Conservation (phyloP, 2,113 vertebrate genomes). For the Thryonomys swinderianus region DNA sequence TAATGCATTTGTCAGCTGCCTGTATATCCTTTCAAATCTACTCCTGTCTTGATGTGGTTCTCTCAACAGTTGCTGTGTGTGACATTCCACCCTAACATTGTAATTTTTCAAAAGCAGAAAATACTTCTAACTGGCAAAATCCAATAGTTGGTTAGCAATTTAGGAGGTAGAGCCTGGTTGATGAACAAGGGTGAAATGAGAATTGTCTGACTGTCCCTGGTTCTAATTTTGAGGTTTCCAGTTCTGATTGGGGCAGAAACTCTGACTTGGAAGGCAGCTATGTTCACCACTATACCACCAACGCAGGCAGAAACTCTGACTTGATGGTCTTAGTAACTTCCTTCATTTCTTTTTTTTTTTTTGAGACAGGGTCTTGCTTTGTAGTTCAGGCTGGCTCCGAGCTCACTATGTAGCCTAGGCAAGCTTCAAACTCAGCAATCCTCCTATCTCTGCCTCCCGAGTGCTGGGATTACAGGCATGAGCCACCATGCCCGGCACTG, state of each 20-base stretch:
- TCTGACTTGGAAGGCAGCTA: no score
- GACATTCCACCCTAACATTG: slow-evolving; percentile 6
- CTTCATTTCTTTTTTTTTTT: slow-evolving; percentile 14
- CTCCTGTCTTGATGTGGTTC: slow-evolving; percentile 52
- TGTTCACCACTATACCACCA: no score
- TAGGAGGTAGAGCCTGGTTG: not conserved
- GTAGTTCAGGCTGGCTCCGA: no score
- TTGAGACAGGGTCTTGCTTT: no score
- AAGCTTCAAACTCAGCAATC: no score
- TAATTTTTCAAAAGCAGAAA: slow-evolving; percentile 46
- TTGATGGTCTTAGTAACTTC: not conserved
- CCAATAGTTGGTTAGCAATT: slow-evolving; percentile 7
- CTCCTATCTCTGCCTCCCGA: no score
- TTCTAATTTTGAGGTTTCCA: not conserved
- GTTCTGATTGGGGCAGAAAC: slow-evolving; percentile 34
- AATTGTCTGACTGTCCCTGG: not conserved
- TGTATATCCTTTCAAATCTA: slow-evolving; percentile 43
- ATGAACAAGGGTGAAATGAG: not conserved
- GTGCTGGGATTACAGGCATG: no score
- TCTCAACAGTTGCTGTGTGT: slow-evolving; percentile 33
- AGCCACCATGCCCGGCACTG: no score
- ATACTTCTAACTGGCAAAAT: slow-evolving; percentile 21
- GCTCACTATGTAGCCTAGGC: no score
- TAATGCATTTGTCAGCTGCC: slow-evolving; percentile 30
- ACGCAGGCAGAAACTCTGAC: slow-evolving; percentile 46